Evolutionary conservation across 1,140 invertebrate species (phyloP).

Genomic region (Goniozus legneri): DNA sequence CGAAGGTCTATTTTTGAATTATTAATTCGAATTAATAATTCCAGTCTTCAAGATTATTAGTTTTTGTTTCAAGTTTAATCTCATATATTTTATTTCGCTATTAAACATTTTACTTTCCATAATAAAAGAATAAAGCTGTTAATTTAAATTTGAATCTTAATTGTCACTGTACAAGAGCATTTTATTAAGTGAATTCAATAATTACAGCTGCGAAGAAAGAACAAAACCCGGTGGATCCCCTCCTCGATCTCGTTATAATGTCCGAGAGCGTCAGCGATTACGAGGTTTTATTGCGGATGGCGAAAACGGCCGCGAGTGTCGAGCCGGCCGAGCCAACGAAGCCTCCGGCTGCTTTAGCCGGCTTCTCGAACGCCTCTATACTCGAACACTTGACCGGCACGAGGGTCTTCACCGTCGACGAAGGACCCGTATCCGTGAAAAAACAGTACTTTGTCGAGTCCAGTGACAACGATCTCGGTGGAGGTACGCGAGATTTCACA

Average conservation of each 20-base stretch:
- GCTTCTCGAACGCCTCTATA: conserved; percentile 36
- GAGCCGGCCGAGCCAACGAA: conserved; percentile 12
- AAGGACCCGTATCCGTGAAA: conserved; percentile 18
- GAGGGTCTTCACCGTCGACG: conserved; percentile 19
- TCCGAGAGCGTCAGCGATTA: conserved; percentile 44
- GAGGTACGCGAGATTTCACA: conserved; percentile 22
- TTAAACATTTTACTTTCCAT: no score
- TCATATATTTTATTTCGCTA: no score
- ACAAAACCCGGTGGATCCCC: conserved; percentile 35
- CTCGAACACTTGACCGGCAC: conserved; percentile 36
- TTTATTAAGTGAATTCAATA: no score
- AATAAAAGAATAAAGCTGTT: no score
- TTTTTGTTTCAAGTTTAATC: no score
- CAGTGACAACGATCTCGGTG: conserved; percentile 64
- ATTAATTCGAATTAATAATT: no score
- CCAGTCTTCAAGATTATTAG: no score
- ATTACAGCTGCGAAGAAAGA: no score
- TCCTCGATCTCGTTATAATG: conserved; percentile 48
- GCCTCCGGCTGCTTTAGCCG: no score
- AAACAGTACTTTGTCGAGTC: conserved; percentile 54
- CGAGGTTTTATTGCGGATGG: conserved; percentile 40
- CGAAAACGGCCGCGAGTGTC: conserved; percentile 29
- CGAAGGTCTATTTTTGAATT: no score
- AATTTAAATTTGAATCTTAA: no score
- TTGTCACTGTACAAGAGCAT: no score